Evolutionary conservation across 2,113 vertebrate genomes (phyloP).

Genomic region (Tupaia chinensis): DNA sequence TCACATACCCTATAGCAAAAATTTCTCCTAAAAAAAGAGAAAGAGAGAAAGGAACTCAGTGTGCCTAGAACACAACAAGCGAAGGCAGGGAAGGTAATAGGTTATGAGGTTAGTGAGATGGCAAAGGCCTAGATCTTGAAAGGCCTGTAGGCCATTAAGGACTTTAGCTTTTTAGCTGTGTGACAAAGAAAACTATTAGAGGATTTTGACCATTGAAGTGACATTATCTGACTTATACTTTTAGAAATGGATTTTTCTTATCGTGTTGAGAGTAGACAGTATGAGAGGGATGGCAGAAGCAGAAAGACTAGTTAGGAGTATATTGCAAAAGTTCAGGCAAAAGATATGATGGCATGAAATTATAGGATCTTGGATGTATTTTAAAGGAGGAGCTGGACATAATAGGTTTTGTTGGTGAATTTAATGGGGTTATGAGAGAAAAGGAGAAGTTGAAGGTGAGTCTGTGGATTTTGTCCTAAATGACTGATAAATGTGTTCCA

Average conservation of each 20-base stretch:
- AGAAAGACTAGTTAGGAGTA: not conserved
- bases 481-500: not conserved
- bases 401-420: not conserved
- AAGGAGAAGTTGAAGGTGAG: not conserved
- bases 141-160: not conserved
- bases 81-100: not conserved
- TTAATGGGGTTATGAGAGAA: not conserved
- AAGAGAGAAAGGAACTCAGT: too few species aligned
- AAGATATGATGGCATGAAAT: not conserved
- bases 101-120: not conserved
- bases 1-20: too few species aligned
- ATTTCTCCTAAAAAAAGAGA: too few species aligned
- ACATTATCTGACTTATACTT: not conserved
- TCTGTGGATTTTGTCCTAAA: not conserved
- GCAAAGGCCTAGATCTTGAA: not conserved
- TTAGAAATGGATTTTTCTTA: not conserved
- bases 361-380: not conserved
- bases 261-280: not conserved
- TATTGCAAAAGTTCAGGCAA: not conserved
- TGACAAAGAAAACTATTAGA: not conserved
- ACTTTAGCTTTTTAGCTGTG: not conserved
- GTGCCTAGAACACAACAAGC: not conserved
- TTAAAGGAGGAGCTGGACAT: constrained; percentile 4
- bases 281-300: not conserved
- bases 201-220: not conserved